Percentiles rank a stretch among this genome's conserved stretches.
These are phyloP conservation scores for Aphelinus atriplicis DNA, from an alignment of 1,140 invertebrate species.

Conservation along the genomic window DNA sequence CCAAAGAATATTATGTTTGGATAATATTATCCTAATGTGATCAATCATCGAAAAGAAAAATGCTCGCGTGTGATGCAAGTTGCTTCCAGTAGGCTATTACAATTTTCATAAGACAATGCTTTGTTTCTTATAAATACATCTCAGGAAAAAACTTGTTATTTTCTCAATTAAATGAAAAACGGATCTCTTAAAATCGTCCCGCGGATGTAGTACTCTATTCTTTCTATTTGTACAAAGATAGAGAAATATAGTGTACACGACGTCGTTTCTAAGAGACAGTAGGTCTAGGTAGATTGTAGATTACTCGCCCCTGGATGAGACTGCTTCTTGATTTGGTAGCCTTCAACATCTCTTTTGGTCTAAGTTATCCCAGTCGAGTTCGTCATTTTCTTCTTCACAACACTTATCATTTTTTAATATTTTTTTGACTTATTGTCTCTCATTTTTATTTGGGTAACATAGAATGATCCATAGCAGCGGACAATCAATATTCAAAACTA, in stretches of 20 bases:
- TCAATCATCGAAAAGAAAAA: slow-evolving; percentile 7
- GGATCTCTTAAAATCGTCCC: slow-evolving; percentile 43
- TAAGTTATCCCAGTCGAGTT: slow-evolving; percentile 52
- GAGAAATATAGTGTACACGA: slow-evolving; percentile 59
- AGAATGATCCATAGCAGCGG: neutral
- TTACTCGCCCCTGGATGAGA: slow-evolving; percentile 65
- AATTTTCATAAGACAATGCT: too few species aligned
- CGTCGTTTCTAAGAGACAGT: slow-evolving; percentile 60
- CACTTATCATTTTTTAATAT: slow-evolving; percentile 46
- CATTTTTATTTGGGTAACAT: neutral
- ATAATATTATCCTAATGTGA: neutral
- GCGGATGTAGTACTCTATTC: slow-evolving; percentile 26
- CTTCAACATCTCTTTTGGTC: slow-evolving; percentile 55
- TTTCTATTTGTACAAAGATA: slow-evolving; percentile 49
- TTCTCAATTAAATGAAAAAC: neutral
- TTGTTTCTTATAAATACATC: too few species aligned
- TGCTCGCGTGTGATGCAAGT: slow-evolving; percentile 14
- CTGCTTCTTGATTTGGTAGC: slow-evolving; percentile 59
- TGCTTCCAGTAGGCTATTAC: neutral
- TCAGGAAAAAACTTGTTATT: too few species aligned
- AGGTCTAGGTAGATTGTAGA: slow-evolving; percentile 64
- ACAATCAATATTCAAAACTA: too few species aligned
- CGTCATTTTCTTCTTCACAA: slow-evolving; percentile 54
- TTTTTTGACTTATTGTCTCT: slow-evolving; percentile 26
- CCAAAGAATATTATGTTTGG: neutral